Evolutionary conservation across 2,797 vertebrate species (phyloP).

Genomic region (Gymnodraco acuticeps): DNA sequence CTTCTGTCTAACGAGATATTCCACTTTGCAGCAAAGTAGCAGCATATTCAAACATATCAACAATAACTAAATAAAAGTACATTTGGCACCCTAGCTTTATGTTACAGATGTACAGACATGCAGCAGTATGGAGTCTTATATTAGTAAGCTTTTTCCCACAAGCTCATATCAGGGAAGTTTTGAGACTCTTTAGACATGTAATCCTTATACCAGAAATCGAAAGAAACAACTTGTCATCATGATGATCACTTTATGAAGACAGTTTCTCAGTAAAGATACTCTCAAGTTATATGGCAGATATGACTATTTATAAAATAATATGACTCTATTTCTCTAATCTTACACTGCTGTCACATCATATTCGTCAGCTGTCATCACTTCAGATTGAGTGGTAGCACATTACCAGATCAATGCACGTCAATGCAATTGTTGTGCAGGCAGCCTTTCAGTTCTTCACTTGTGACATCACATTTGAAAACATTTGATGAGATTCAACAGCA

Average conservation of each 20-base stretch:
- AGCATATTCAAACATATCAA: too few species aligned
- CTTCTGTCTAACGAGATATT: too few species aligned
- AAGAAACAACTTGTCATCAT: conserved; percentile 63
- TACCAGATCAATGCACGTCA: conserved; percentile 40
- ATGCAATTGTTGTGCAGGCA: conserved; percentile 36
- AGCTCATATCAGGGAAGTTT: conserved; percentile 23
- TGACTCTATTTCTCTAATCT: conserved; percentile 11
- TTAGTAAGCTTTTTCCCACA: conserved; percentile 23
- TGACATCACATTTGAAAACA: conserved; percentile 40
- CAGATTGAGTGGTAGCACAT: conserved; percentile 36
- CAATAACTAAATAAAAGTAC: too few species aligned
- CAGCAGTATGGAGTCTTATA: conserved; percentile 10
- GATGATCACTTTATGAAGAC: conserved; percentile 33
- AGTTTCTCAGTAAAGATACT: conserved; percentile 26
- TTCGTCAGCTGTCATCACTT: conserved; percentile 55
- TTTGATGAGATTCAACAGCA: conserved; percentile 46
- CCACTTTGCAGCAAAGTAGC: too few species aligned
- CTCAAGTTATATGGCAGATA: conserved; percentile 50
- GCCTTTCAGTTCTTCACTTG: conserved; percentile 40
- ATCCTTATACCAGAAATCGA: conserved; percentile 29
- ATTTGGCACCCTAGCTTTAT: too few species aligned
- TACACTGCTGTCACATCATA: conserved; percentile 55
- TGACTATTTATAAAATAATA: conserved; percentile 44
- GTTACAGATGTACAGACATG: not conserved
- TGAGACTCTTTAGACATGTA: conserved; percentile 26